Conservation (phyloP, 2,888 invertebrate genomes). For the Lasioglossum zephyrum region DNA sequence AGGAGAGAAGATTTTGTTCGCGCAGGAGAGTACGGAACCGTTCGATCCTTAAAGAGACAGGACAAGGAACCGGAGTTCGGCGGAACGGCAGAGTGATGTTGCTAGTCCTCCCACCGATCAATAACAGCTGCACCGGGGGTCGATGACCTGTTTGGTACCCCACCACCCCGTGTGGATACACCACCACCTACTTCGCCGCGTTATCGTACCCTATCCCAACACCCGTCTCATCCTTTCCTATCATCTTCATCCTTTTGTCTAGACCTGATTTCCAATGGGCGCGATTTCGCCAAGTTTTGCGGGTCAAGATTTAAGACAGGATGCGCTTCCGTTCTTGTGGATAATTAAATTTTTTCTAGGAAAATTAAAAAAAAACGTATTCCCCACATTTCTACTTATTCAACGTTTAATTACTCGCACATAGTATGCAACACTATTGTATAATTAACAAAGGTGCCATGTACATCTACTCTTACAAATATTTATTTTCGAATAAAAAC, state of each 20-base stretch:
- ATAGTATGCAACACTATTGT: too few relatives aligned
- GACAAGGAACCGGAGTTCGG: constrained; percentile 67
- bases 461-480: too few relatives aligned
- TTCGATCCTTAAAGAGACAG: constrained; percentile 72
- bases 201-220: constrained; percentile 22
- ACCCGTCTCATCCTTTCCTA: constrained; percentile 34
- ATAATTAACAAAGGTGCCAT: too few relatives aligned
- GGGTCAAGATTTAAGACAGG: background rate
- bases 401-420: too few relatives aligned
- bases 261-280: too few relatives aligned
- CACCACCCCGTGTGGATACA: constrained; percentile 65
- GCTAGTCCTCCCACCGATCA: constrained; percentile 82
- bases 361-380: background rate
- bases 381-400: background rate
- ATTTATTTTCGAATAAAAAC: too few relatives aligned
- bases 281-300: too few relatives aligned
- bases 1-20: background rate
- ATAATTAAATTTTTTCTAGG: background rate
- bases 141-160: constrained; percentile 76
- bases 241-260: constrained; percentile 16
- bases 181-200: constrained; percentile 55
- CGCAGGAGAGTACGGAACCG: constrained; percentile 7
- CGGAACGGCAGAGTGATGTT: constrained; percentile 75
- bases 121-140: constrained; percentile 83
- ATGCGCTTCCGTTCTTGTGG: background rate